Evolutionary conservation across 2,113 vertebrate genomes (phyloP), one percentile per base, ranked within the genome.

Genomic region (Oncorhynchus clarkii): DNA sequence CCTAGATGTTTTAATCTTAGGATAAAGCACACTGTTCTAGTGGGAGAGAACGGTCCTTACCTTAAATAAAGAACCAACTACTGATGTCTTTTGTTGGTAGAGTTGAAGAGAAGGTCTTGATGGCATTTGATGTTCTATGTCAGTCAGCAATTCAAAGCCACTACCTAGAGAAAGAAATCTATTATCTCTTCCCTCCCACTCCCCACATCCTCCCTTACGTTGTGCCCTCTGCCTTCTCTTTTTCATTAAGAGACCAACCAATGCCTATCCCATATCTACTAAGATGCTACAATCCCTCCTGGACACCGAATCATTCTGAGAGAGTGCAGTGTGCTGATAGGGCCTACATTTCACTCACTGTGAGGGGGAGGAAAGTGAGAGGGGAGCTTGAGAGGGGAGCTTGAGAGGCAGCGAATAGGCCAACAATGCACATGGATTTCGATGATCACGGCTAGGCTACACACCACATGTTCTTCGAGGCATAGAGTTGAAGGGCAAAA

Each of bases 231-330:
- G 8, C n/a, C 64, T 26, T 64, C 71, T 78, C 60, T 51, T 77
- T 81, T 79, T 83, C 71, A 86, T 86, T 84, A 85, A 84, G 78
- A 68, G 71, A 74, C 80, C 82, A 76, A 87, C 85, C 86, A 80
- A 69, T 34, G 29, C 64, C 75, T 80, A 82, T 85, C 82, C 48
- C 81, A 84, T 77, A 82, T 87, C 78, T 80, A 75, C 67, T 31
- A 74, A 81, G 75, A 79, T 65, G 80, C 74, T 85, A 54, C 84
- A 87, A 87, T 80, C 74, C 70, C 59, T 76, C 31, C 71, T 72
- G 78, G 79, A 77, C 83, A 73, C 78, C 81, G 81, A 78, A 79
- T 87, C 77, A 77, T 54, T 54, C 29, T 34, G 80, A 74, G 78
- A 45, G 39, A 87, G 78, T 74, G 78, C 74, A 77, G 77, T 62